Evolutionary conservation across 2,797 vertebrate genomes (phyloP).

Genomic region (Myoxocephalus aenaeus): DNA sequence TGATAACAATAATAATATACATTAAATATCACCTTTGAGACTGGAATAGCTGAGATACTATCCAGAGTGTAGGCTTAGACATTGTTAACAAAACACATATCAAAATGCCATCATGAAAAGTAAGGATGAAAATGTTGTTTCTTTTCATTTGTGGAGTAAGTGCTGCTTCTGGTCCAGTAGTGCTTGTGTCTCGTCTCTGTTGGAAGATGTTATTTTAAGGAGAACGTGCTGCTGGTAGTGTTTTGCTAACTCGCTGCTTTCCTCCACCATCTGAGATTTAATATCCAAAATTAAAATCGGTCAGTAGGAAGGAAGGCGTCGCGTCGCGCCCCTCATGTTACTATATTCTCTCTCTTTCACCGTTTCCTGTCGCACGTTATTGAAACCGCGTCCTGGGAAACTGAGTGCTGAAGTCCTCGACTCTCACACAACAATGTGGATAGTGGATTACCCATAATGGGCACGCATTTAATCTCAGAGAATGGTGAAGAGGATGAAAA

Average conservation of each 20-base stretch:
- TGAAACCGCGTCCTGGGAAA: slow-evolving; percentile 13
- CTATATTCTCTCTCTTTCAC: not conserved
- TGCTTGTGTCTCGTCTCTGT: not conserved
- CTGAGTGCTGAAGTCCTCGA: slow-evolving; percentile 4
- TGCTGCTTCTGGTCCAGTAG: no score
- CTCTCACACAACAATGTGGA: slow-evolving; percentile 32
- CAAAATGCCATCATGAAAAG: no score
- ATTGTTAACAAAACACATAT: no score
- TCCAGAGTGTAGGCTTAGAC: no score
- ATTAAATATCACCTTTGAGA: no score
- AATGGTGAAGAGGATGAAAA: slow-evolving; percentile 16
- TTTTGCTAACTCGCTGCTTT: not conserved
- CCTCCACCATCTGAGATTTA: not conserved
- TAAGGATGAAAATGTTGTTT: no score
- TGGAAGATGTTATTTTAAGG: not conserved
- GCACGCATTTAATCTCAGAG: slow-evolving; percentile 33
- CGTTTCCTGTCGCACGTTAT: slow-evolving; percentile 13
- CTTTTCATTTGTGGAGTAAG: not conserved
- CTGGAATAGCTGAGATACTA: no score
- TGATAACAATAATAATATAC: no score
- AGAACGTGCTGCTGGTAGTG: not conserved
- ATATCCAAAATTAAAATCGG: not conserved
- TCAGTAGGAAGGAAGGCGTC: not conserved
- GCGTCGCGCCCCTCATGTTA: not conserved
- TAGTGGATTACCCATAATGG: slow-evolving; percentile 38